Evolutionary conservation across 1,140 invertebrate species (phyloP).

Genomic region (Hylaeus anthracinus): DNA sequence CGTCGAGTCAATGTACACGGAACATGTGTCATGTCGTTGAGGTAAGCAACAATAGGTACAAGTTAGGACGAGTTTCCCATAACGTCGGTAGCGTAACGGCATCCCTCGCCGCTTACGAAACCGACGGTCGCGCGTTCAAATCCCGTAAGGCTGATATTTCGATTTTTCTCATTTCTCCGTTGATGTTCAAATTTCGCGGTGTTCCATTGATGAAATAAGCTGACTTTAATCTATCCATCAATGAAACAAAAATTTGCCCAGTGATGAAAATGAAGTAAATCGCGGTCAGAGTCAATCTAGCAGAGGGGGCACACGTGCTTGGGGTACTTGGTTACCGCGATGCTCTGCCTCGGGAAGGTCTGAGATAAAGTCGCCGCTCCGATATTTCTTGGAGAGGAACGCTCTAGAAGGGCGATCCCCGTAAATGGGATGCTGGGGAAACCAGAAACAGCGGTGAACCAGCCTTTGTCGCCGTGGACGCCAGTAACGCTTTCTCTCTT

Average conservation of each 20-base stretch:
- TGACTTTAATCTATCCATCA: background rate
- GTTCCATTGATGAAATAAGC: background rate
- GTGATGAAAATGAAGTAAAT: slow-evolving; percentile 46
- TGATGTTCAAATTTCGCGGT: background rate
- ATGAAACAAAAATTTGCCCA: slow-evolving; percentile 6
- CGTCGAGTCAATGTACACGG: background rate
- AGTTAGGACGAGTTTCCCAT: background rate
- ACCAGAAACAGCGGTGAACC: slow-evolving; percentile 61
- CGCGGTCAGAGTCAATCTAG: slow-evolving; percentile 58
- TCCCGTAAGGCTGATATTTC: background rate
- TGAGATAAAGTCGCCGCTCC: slow-evolving; percentile 58
- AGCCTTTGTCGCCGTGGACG: slow-evolving; percentile 53
- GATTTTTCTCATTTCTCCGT: background rate
- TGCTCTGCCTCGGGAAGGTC: slow-evolving; percentile 57
- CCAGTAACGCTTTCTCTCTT: slow-evolving; percentile 7
- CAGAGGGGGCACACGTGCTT: slow-evolving; percentile 50
- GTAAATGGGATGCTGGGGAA: slow-evolving; percentile 51
- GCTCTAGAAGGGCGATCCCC: slow-evolving; percentile 57
- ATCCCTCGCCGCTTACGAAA: slow-evolving; percentile 26
- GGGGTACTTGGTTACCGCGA: slow-evolving; percentile 55
- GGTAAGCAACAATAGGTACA: background rate
- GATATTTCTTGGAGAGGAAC: slow-evolving; percentile 7
- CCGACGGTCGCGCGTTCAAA: slow-evolving; percentile 47
- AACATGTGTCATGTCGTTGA: background rate
- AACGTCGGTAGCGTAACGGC: slow-evolving; percentile 51